Evolutionary conservation across 2,113 vertebrate species (phyloP).

Genomic region (Alouatta palliata): DNA sequence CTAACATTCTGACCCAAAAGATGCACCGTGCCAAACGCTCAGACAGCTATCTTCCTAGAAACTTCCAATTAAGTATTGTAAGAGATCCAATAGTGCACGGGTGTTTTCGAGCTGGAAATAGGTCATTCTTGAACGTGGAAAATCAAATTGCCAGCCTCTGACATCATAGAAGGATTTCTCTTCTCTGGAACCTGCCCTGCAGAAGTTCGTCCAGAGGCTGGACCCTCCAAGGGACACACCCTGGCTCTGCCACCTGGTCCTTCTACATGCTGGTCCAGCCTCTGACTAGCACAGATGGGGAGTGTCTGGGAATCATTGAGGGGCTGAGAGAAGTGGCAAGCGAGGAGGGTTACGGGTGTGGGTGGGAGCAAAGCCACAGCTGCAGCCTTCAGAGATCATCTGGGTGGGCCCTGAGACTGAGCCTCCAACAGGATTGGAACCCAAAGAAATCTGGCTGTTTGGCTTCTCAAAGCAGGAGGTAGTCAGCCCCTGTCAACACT

Average conservation of each 20-base stretch:
- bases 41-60: slow-evolving; percentile 67
- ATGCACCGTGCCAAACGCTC: slow-evolving; percentile 44
- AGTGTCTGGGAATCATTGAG: slow-evolving; percentile 44
- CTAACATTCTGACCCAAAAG: slow-evolving; percentile 53
- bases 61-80: slow-evolving; percentile 61
- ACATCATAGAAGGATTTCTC: slow-evolving; percentile 44
- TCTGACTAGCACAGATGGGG: neutral
- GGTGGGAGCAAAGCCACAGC: slow-evolving; percentile 41
- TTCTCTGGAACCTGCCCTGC: slow-evolving; percentile 44
- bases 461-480: slow-evolving; percentile 43
- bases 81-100: slow-evolving; percentile 53
- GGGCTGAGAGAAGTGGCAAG: slow-evolving; percentile 25
- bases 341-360: slow-evolving; percentile 28
- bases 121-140: slow-evolving; percentile 62
- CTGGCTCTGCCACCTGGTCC: neutral
- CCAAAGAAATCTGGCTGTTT: slow-evolving; percentile 37
- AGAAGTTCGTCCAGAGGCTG: slow-evolving; percentile 54
- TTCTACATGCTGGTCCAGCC: neutral
- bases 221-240: neutral
- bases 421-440: slow-evolving; percentile 13
- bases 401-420: slow-evolving; percentile 18
- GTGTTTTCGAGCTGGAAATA: slow-evolving; percentile 68
- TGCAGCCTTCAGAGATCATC: slow-evolving; percentile 31
- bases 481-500: slow-evolving; percentile 28
- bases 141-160: slow-evolving; percentile 62